Base-by-base conservation (phyloP, 2,888 invertebrate genomes). In the Lasioglossum lativentre region DNA sequence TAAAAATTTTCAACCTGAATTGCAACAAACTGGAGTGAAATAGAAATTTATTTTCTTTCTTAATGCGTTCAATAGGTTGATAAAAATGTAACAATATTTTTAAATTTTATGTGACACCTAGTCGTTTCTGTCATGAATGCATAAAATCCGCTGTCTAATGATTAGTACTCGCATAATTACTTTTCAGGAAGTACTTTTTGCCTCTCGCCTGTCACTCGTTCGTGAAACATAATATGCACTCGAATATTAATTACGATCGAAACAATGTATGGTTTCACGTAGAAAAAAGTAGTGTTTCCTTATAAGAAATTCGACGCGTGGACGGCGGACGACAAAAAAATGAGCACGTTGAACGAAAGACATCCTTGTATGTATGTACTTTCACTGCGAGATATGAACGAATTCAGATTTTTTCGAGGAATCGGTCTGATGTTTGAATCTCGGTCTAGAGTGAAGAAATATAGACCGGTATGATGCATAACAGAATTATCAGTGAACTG, bases 401-500 rank as follows among this genome's bases (percentile, higher is more conserved):
- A 45, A 40, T 75, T 72, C 52, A 27, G 68, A 80, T 78, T 73
- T 10, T 59, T 34, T 42, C 45, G 34, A 27, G 56, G 42, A 63
- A 72, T 38, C 72, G 72, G 8, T 42, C 68, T 27, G 78, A 38
- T 56, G 77, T 56, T 80, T 0, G 70, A 38, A 52, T 52, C n/a
- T n/a, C 12, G 56, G 8, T 23, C 23, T 52, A 3, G 73, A 78
- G n/a, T 75, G 74, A 74, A 71, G 76, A 80, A 83, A 73, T 78
- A 76, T 82, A 73, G 80, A 79, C 27, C 27, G 75, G 47, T 42
- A 59, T 79, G 84, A 83, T 81, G 72, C 70, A 86, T 79, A 79
- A 80, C 27, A 27, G 78, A 85, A 88, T 84, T 88, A 88, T 84
- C 88, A 88, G 78, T 75, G 78, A 78, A 70, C 71, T 68, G 78